Conservation (phyloP, 2,113 vertebrate genomes). For the Mixornis gularis region DNA sequence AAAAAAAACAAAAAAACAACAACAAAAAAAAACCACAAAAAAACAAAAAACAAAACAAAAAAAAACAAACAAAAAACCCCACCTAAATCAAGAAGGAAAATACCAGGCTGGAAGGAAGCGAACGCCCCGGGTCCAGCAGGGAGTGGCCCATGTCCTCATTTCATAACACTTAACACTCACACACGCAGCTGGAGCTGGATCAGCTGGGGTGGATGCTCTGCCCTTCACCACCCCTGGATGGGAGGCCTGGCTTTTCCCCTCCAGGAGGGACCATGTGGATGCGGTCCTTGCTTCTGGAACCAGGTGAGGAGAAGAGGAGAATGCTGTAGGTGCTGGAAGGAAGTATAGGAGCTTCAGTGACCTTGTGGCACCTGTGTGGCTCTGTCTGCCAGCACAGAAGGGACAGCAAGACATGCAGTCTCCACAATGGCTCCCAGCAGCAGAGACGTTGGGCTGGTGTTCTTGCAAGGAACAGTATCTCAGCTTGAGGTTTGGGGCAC, state of each 20-base stretch:
- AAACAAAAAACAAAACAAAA: background rate
- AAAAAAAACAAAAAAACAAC: background rate
- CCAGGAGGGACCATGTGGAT: background rate
- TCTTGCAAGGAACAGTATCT: background rate
- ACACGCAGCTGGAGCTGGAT: background rate
- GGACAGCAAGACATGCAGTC: rapidly evolving
- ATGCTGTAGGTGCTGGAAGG: background rate
- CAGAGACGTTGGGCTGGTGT: background rate
- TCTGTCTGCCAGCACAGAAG: rapidly evolving
- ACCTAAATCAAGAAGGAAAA: slow-evolving; percentile 14
- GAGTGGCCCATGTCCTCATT: background rate
- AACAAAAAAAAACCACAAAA: background rate
- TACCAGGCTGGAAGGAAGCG: background rate
- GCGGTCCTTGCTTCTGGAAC: background rate
- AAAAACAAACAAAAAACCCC: background rate
- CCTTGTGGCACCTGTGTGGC: rapidly evolving
- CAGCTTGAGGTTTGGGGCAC: background rate
- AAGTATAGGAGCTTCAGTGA: background rate
- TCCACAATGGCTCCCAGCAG: rapidly evolving
- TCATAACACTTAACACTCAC: background rate
- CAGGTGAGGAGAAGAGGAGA: background rate
- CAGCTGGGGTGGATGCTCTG: background rate
- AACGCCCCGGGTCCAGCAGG: background rate
- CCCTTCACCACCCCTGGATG: background rate
- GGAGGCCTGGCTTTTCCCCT: background rate